A percentile compares a stretch with the other conserved stretches of the same genome.
These are phyloP conservation scores for rat (Rattus norvegicus) DNA, from an alignment of 2,113 vertebrate species.

Conservation along the genomic window GRCr8 NC_086021.1:109836501-109837000, in stretches of 20 bases:
- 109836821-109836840: slow-evolving; percentile 81
- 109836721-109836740: slow-evolving; percentile 45
- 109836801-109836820: slow-evolving; percentile 97
- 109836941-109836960: background rate
- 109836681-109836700: slow-evolving; percentile 1
- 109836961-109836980: slow-evolving; percentile 12
- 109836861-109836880: slow-evolving; percentile 2
- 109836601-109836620: slow-evolving; percentile 5
- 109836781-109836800: slow-evolving; percentile 99
- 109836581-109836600: background rate
- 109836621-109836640: background rate
- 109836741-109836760: slow-evolving; percentile 88
- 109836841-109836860: slow-evolving; percentile 48
- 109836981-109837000: background rate
- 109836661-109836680: slow-evolving; percentile 17
- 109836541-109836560: background rate
- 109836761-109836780: slow-evolving; percentile 94
- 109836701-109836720: background rate
- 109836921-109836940: slow-evolving; percentile 16
- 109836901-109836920: slow-evolving; percentile 6
- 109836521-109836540: background rate
- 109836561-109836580: background rate
- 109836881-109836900: slow-evolving; percentile 22
- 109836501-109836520: background rate
- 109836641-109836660: background rate